phyloP scores from a whole-genome alignment of 2,888 invertebrate genomes.

The Cantharis lateralis region DNA sequence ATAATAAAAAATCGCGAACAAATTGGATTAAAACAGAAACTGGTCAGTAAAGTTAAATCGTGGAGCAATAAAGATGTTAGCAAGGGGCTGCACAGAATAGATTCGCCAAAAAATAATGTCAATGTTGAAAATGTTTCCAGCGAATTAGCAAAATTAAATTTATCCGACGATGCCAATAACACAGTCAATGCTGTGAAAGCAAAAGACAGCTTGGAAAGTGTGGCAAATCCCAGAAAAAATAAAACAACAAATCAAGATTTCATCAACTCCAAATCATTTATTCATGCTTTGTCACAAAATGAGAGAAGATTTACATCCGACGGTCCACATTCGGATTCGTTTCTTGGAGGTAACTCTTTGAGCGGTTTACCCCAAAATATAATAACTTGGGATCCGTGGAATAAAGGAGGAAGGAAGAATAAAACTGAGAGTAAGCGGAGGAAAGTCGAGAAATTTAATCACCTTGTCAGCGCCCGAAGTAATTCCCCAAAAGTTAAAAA shows the following conservation, averaged over 20 bases:
- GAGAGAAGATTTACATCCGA: slow-evolving; percentile 34
- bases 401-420: slow-evolving; percentile 45
- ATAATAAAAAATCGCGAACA: slow-evolving; percentile 25
- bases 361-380: slow-evolving; percentile 38
- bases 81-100: background rate
- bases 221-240: slow-evolving; percentile 37
- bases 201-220: slow-evolving; percentile 47
- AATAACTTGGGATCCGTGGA: slow-evolving; percentile 49
- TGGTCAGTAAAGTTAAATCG: slow-evolving; percentile 34
- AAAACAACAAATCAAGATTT: slow-evolving; percentile 26
- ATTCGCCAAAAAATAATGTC: slow-evolving; percentile 17
- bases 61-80: slow-evolving; percentile 32
- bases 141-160: slow-evolving; percentile 31
- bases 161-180: slow-evolving; percentile 35
- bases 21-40: slow-evolving; percentile 32
- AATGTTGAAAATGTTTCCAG: slow-evolving; percentile 11
- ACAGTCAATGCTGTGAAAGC: slow-evolving; percentile 40
- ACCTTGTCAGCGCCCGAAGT: slow-evolving; percentile 10
- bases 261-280: slow-evolving; percentile 34
- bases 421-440: slow-evolving; percentile 44
- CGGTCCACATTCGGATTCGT: slow-evolving; percentile 36
- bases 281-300: slow-evolving; percentile 30
- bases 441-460: slow-evolving; percentile 30
- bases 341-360: slow-evolving; percentile 30
- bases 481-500: background rate